phyloP scores from a whole-genome alignment of 2,888 invertebrate genomes.

The Nymphalis polychloros region DNA sequence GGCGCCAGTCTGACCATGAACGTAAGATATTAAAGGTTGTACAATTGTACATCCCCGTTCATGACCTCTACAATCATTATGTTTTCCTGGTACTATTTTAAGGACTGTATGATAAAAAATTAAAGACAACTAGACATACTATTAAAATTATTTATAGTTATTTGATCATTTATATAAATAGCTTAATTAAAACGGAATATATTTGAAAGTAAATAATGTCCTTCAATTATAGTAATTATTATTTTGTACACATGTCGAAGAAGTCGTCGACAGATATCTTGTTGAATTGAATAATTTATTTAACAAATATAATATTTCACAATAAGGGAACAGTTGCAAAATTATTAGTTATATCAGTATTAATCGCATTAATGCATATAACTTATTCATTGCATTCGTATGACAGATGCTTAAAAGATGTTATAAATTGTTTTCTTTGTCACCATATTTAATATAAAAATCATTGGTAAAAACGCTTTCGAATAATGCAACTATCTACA shows the following conservation, averaged over 20 bases:
- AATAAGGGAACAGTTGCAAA: conserved; percentile 12
- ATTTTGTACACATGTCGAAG: background rate
- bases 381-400: no score
- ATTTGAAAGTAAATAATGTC: background rate
- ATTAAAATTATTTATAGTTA: background rate
- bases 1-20: conserved; percentile 69
- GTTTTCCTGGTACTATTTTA: conserved; percentile 41
- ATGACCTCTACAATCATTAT: conserved; percentile 62
- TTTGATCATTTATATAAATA: background rate
- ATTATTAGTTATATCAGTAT: no score
- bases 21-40: conserved; percentile 60
- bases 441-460: no score
- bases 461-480: no score
- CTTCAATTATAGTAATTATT: background rate
- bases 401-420: no score
- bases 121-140: background rate
- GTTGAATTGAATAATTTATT: background rate
- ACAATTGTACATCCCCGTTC: conserved; percentile 57
- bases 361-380: no score
- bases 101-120: background rate
- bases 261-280: background rate
- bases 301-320: conserved; percentile 3
- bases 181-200: conserved; percentile 1
- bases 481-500: no score
- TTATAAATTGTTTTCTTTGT: no score